Percentiles rank a stretch among this genome's conserved stretches.
Evolutionary conservation across 2,113 vertebrate genomes (phyloP).

Genomic region (Zonotrichia leucophrys): DNA sequence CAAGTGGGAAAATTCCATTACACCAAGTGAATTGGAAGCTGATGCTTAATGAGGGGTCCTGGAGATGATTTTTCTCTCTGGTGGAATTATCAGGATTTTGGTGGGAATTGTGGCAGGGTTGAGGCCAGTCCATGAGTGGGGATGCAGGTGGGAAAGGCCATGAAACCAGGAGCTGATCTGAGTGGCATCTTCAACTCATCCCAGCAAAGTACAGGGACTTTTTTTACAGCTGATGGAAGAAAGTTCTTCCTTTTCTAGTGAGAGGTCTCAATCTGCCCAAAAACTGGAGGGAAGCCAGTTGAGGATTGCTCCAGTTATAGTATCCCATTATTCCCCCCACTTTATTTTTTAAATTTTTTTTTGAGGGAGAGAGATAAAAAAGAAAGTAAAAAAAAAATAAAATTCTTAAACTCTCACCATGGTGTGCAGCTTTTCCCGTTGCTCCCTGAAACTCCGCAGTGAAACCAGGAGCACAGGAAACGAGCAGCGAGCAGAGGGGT

Average conservation of each 20-base stretch:
- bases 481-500: fast-evolving
- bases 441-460: neutral
- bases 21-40: neutral
- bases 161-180: neutral
- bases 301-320: neutral
- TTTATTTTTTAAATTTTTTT: neutral
- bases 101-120: neutral
- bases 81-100: neutral
- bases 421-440: fast-evolving
- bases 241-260: neutral
- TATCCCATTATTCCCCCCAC: neutral
- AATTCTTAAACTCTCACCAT: fast-evolving
- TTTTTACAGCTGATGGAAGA: neutral
- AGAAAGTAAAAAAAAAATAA: neutral
- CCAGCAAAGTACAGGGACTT: neutral
- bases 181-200: neutral
- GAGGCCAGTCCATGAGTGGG: neutral
- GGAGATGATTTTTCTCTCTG: neutral
- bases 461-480: neutral
- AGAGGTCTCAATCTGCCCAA: neutral
- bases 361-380: neutral
- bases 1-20: constrained; percentile 57
- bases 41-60: neutral
- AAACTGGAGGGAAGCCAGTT: neutral
- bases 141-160: neutral